Conservation (phyloP, 2,888 invertebrate genomes). For the Heteromyza rotundicornis region DNA sequence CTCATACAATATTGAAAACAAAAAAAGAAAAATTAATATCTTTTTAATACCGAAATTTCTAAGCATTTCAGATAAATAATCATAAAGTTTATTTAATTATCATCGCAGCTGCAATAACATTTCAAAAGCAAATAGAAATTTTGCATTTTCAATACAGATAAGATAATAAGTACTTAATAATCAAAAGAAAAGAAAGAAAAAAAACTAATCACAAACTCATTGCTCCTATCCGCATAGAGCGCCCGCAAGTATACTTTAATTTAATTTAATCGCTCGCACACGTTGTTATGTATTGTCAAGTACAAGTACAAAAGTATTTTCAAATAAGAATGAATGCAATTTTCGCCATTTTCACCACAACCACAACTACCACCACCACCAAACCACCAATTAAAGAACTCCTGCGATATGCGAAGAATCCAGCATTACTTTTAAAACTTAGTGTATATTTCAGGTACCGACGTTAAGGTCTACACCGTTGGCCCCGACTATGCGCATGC, state of each 20-base stretch:
- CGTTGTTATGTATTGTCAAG: conserved; percentile 8
- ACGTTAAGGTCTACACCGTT: conserved; percentile 93
- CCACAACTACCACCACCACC: not conserved
- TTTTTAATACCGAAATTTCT: no score
- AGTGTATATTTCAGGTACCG: conserved; percentile 68
- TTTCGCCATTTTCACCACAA: conserved; percentile 18
- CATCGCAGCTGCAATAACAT: conserved; percentile 30
- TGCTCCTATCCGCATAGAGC: conserved; percentile 20
- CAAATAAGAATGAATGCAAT: not conserved
- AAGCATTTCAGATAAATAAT: conserved; percentile 7
- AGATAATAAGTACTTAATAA: no score
- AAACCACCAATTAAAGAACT: not conserved
- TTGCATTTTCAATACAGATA: no score
- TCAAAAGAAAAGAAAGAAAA: not conserved
- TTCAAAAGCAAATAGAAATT: no score
- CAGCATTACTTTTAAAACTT: conserved; percentile 63
- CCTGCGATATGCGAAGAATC: conserved; percentile 47
- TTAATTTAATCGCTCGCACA: no score
- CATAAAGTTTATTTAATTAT: conserved; percentile 25
- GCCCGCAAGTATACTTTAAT: conserved; percentile 17
- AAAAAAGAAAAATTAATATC: no score
- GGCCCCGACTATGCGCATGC: conserved; percentile 99
- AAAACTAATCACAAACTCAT: conserved; percentile 9
- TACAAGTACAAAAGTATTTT: conserved; percentile 5
- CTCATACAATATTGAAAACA: not conserved